phyloP scores from a whole-genome alignment of 2,888 invertebrate genomes.

The Drosophila stalkeri region DNA sequence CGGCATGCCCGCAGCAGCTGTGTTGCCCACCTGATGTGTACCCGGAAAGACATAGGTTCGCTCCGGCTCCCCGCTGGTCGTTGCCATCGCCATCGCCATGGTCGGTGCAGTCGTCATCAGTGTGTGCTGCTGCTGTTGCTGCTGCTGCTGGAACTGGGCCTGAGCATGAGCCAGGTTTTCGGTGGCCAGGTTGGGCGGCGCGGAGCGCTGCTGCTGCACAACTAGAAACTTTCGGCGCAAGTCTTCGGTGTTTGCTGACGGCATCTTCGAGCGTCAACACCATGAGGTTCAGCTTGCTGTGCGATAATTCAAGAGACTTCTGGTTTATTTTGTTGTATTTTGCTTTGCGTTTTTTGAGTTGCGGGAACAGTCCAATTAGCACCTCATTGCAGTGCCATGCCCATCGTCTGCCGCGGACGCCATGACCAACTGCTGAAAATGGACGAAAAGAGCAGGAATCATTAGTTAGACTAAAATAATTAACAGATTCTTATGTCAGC shows the following conservation, averaged over 20 bases:
- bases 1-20: slow-evolving; percentile 67
- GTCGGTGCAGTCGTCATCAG: slow-evolving; percentile 40
- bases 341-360: background rate
- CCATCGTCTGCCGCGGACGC: slow-evolving; percentile 22
- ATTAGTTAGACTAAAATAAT: slow-evolving; percentile 24
- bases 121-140: slow-evolving; percentile 20
- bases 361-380: slow-evolving; percentile 40
- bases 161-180: slow-evolving; percentile 35
- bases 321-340: background rate
- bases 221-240: slow-evolving; percentile 85
- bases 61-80: slow-evolving; percentile 78
- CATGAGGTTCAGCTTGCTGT: slow-evolving; percentile 72
- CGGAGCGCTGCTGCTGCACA: slow-evolving; percentile 82
- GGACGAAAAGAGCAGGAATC: background rate
- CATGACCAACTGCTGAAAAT: slow-evolving; percentile 36
- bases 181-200: slow-evolving; percentile 76
- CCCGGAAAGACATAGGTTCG: slow-evolving; percentile 84
- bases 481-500: slow-evolving; percentile 7
- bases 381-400: slow-evolving; percentile 30
- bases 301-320: slow-evolving; percentile 34
- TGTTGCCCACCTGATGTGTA: slow-evolving; percentile 57
- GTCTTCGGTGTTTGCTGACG: slow-evolving; percentile 84
- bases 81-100: slow-evolving; percentile 10
- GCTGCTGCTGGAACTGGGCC: slow-evolving; percentile 3
- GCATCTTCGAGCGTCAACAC: slow-evolving; percentile 83